Base-by-base conservation (phyloP, 1,140 invertebrate genomes). In the Neelides sp. region DNA sequence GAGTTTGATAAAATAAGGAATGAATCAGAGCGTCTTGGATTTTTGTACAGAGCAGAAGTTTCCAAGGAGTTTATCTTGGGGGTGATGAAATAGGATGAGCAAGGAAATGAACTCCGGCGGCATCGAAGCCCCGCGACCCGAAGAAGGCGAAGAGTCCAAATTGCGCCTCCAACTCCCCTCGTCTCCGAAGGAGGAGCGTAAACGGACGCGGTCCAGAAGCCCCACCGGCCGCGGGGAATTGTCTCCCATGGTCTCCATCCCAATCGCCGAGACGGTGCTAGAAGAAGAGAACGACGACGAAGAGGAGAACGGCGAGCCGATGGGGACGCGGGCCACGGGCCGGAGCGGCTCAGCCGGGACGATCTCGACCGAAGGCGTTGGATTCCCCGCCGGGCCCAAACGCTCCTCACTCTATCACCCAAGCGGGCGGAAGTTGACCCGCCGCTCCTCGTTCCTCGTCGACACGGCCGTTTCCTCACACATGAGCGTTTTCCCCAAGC, bases 401-500 rank as follows among this genome's bases (percentile, higher is more conserved):
- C 23, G 53, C 22, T 59, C 57, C 4, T 55, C 53, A 7, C 47
- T 55, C 15, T 54, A 59, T 19, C 36, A 52, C 39, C 44, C 22
- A 34, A 48, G 52, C 20, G 55, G 52, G 2, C 36, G 42, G 37
- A 59, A 59, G 26, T 30, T 59, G n/a, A 19, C 45, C 1, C 17
- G 57, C n/a, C 28, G 57, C 2, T 56, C 54, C 15, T 59, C 57
- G 17, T 59, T 59, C 40, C 43, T 54, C 4, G 54, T 56, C 12
- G 57, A 59, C 35, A 50, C 57, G 3, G 53, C 52, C 2, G 45
- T 41, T 34, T 48, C 49, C 19, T n/a, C 57, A 7, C 57, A 59
- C 17, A 52, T 56, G 44, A 46, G 49, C 26, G 45, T 52, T 17
- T 49, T 58, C 15, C 52, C 56, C 1, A 59, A 56, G 30, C 53